Percentiles rank a stretch among this genome's conserved stretches.
These are phyloP conservation scores for Anomalospiza imberbis DNA, from an alignment of 2,797 vertebrate species.

Conservation along the genomic window DNA sequence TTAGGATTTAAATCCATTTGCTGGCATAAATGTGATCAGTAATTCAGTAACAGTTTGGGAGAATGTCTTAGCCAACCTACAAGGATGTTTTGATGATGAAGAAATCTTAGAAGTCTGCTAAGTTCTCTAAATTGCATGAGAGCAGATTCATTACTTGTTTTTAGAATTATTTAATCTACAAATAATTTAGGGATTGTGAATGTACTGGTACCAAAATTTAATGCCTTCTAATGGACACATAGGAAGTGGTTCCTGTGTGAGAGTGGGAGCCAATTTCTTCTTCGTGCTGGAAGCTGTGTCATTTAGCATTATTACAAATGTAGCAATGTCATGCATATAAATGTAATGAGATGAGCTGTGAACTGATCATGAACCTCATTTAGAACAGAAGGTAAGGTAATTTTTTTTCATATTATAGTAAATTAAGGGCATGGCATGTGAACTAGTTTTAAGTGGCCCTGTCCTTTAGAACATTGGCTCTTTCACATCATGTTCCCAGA, in stretches of 20 bases:
- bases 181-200: not conserved
- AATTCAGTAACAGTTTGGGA: not conserved
- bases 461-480: not conserved
- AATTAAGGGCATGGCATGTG: slow-evolving; percentile 21
- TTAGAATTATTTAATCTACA: not conserved
- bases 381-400: not conserved
- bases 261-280: not conserved
- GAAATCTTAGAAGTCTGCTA: not conserved
- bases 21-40: not conserved
- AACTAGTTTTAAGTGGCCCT: slow-evolving; percentile 1
- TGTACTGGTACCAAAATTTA: not conserved
- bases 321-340: not conserved
- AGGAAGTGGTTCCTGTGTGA: not conserved
- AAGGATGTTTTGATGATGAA: not conserved
- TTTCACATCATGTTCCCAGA: slow-evolving; percentile 9
- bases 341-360: slow-evolving; percentile 17
- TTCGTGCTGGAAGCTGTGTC: not conserved
- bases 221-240: not conserved
- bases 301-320: not conserved
- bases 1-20: not conserved
- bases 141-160: not conserved
- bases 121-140: not conserved
- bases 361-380: slow-evolving; percentile 30
- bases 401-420: not conserved
- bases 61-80: not conserved